Conservation (phyloP, 2,113 vertebrate genomes). For the Arothron firmamentum region DNA sequence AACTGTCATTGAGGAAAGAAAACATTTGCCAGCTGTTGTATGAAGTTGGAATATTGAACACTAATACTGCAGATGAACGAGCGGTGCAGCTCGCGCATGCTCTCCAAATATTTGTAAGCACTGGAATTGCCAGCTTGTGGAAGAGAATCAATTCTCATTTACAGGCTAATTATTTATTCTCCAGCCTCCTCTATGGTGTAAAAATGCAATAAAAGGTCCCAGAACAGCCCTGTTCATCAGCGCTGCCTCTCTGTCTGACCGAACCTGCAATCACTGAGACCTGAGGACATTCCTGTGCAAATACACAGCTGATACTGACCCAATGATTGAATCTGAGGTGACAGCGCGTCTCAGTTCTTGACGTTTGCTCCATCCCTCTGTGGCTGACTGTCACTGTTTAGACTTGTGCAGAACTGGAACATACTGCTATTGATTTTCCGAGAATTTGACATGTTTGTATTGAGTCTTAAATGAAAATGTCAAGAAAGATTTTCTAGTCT, state of each 20-base stretch:
- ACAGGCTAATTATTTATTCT: conserved; percentile 50
- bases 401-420: conserved; percentile 13
- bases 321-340: neutral
- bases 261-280: conserved; percentile 33
- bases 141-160: conserved; percentile 57
- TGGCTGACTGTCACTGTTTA: conserved; percentile 13
- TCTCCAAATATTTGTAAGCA: conserved; percentile 40
- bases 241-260: conserved; percentile 27
- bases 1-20: neutral
- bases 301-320: conserved; percentile 22
- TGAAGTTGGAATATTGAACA: conserved; percentile 7
- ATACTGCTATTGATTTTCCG: neutral
- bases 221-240: conserved; percentile 24
- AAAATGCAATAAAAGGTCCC: conserved; percentile 39
- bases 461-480: neutral
- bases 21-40: conserved; percentile 1
- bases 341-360: conserved; percentile 31
- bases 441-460: neutral
- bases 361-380: neutral
- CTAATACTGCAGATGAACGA: neutral
- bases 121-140: conserved; percentile 24
- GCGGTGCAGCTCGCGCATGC: conserved; percentile 2
- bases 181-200: conserved; percentile 19
- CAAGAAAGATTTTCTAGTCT: neutral
- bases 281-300: conserved; percentile 1